Percentiles rank a stretch among this genome's conserved stretches.
These are phyloP conservation scores for Stenichneumon culpator DNA, from an alignment of 2,888 invertebrate species.

Conservation along the genomic window DNA sequence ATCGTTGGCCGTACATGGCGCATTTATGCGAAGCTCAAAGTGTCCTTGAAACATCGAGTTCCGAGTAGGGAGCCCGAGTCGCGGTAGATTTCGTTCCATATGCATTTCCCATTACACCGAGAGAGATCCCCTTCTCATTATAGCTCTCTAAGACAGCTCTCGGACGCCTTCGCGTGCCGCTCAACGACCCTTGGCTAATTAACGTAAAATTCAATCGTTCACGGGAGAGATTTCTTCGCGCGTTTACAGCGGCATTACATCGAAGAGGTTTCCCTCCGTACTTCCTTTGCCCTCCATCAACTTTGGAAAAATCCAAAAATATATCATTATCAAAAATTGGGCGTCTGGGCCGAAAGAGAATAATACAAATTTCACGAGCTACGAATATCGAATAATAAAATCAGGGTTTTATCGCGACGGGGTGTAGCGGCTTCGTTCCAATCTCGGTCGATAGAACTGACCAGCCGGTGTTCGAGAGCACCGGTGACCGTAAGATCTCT, in stretches of 20 bases:
- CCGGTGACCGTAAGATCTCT: constrained; percentile 37
- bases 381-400: constrained; percentile 19
- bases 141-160: constrained; percentile 64
- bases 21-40: constrained; percentile 33
- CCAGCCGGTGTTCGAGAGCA: constrained; percentile 5
- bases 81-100: constrained; percentile 68
- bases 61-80: constrained; percentile 40
- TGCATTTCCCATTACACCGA: constrained; percentile 71
- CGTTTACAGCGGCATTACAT: constrained; percentile 58
- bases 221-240: constrained; percentile 70
- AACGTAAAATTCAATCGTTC: constrained; percentile 82
- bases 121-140: constrained; percentile 70
- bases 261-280: constrained; percentile 31
- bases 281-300: not conserved
- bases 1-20: constrained; percentile 23
- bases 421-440: constrained; percentile 24
- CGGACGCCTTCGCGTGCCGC: constrained; percentile 77
- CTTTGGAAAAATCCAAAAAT: not conserved
- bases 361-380: not conserved
- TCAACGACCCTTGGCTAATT: constrained; percentile 82
- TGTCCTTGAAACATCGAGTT: constrained; percentile 43
- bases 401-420: constrained; percentile 14
- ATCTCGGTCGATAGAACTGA: constrained; percentile 37
- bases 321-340: not conserved
- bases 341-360: not conserved